Evolutionary conservation across 2,888 invertebrate species (phyloP).

Genomic region (Mamestra brassicae): DNA sequence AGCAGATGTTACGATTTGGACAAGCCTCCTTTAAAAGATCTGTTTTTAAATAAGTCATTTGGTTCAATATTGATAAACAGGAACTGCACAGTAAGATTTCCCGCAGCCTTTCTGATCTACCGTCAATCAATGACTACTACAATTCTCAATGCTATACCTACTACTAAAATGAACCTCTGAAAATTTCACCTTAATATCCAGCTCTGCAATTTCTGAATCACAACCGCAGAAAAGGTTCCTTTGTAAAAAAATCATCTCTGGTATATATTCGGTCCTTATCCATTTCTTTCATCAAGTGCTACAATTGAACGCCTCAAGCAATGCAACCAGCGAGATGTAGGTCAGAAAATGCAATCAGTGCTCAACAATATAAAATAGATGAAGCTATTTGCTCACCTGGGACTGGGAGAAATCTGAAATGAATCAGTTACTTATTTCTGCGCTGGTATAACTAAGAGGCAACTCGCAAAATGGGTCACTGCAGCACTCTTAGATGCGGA

Average conservation of each 20-base stretch:
- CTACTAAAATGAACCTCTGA: not conserved
- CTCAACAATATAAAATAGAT: constrained; percentile 61
- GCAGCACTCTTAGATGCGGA: constrained; percentile 31
- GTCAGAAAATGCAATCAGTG: constrained; percentile 63
- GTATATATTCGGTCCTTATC: constrained; percentile 31
- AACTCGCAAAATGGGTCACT: constrained; percentile 46
- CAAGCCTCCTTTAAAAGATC: not conserved
- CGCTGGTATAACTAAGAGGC: constrained; percentile 36
- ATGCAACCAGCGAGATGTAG: constrained; percentile 55
- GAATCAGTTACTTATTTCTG: constrained; percentile 55
- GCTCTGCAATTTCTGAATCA: too few species aligned
- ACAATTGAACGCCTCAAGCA: constrained; percentile 53
- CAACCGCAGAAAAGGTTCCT: constrained; percentile 1
- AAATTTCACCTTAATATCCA: not conserved
- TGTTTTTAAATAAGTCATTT: not conserved
- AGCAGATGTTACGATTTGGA: constrained; percentile 8
- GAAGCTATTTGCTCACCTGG: constrained; percentile 60
- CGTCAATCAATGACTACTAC: not conserved
- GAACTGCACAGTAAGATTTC: not conserved
- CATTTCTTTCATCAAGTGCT: constrained; percentile 49
- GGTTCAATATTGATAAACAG: not conserved
- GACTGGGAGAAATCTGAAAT: constrained; percentile 54
- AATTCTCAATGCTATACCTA: not conserved
- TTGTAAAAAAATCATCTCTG: constrained; percentile 6
- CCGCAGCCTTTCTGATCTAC: not conserved